Evolutionary conservation across 2,888 invertebrate species (phyloP).

Genomic region (Morpho deidamia): DNA sequence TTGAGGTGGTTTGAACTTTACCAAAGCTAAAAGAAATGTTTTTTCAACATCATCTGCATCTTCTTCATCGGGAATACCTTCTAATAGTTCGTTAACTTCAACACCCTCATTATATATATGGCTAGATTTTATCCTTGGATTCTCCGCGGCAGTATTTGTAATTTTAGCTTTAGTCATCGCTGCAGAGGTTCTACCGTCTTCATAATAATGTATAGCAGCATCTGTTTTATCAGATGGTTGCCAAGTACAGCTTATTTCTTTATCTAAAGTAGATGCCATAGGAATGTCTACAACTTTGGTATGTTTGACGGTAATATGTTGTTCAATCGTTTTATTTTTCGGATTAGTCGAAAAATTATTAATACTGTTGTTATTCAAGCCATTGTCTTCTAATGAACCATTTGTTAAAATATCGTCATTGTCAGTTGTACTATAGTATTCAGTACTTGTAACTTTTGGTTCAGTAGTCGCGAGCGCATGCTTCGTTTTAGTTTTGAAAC

Average conservation of each 20-base stretch:
- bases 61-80: slow-evolving; percentile 32
- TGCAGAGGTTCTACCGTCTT: slow-evolving; percentile 9
- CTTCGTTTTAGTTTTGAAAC: slow-evolving; percentile 22
- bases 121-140: not conserved
- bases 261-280: slow-evolving; percentile 18
- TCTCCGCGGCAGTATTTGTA: not conserved
- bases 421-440: not conserved
- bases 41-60: slow-evolving; percentile 29
- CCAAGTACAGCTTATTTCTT: slow-evolving; percentile 49
- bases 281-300: not conserved
- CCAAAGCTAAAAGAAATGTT: slow-evolving; percentile 43
- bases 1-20: slow-evolving; percentile 42
- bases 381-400: not conserved
- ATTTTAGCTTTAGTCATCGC: not conserved
- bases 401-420: not conserved
- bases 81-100: slow-evolving; percentile 1
- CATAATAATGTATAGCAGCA: slow-evolving; percentile 40
- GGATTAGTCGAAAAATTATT: not conserved
- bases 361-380: not conserved
- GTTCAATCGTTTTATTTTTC: not conserved
- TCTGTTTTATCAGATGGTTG: slow-evolving; percentile 44
- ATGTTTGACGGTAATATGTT: not conserved
- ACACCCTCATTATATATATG: not conserved
- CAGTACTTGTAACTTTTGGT: not conserved
- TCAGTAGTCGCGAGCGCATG: not conserved